Base-by-base conservation (phyloP, 2,113 vertebrate genomes). In the Colius striatus region DNA sequence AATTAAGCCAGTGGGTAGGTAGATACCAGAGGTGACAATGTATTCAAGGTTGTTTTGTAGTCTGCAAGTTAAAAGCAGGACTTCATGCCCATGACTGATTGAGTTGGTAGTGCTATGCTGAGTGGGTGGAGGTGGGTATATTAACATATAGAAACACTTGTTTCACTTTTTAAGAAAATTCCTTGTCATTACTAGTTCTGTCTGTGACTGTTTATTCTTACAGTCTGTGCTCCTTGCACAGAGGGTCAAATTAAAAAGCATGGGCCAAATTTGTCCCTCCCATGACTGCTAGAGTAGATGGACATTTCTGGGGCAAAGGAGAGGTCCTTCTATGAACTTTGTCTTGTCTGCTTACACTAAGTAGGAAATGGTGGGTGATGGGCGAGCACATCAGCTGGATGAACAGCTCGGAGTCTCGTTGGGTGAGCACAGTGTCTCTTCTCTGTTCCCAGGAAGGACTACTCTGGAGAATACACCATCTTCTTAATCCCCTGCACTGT, bases 401-500 rank as follows among this genome's bases (percentile, higher is more conserved):
- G 32, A 90, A 25, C 5, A 16, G n/a, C 53, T 32, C 1, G 11
- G 11, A 15, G 38, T 15, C 9, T 6, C 5, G 2, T 36, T 50
- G 47, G 21, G 9, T 92, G 79, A 93, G 48, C 4, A 0, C 20
- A 3, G 30, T 32, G 18, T 80, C 58, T 92, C 87, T 50, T 75
- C 12, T 58, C 4, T 85, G 9, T 70, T 90, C 92, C 47, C 90
- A 99, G 99, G 97, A 99, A 99, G 96, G 99, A 99, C 95, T 99
- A 99, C 72, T 99, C 99, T 0, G 99, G 99, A 18, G 99, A 99
- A 92, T 99, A 99, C 93, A 99, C 98, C 0, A 98, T 99, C 78
- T 98, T 98, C 93, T 94, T 99, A 87, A 98, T 99, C 79, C 99
- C 99, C 17, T 99, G 99, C 90, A 99, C 99, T 0, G 99, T 99